Evolutionary conservation across 2,113 vertebrate species (phyloP).

Genomic region (Ia io): DNA sequence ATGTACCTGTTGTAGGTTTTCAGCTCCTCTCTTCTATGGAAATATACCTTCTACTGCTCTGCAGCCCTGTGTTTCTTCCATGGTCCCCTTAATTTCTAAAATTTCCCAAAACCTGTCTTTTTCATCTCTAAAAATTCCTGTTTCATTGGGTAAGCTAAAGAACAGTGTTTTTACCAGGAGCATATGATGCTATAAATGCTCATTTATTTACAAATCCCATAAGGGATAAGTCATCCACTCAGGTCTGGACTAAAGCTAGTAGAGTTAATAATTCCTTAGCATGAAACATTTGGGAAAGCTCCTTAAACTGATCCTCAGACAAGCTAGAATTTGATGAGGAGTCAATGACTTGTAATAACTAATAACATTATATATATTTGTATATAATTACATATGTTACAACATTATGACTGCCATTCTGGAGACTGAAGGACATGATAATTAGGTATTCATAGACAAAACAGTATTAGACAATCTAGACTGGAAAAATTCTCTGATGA

Average conservation of each 20-base stretch:
- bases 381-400: neutral
- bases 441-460: neutral
- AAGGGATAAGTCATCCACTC: neutral
- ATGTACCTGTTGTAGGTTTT: too few species aligned
- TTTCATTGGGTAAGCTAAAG: neutral
- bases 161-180: neutral
- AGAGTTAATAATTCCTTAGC: slow-evolving; percentile 3
- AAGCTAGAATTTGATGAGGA: neutral
- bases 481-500: neutral
- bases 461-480: neutral
- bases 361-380: neutral
- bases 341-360: neutral
- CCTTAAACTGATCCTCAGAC: neutral
- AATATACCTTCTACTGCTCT: too few species aligned
- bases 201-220: slow-evolving; percentile 6
- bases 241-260: neutral
- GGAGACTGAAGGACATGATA: neutral
- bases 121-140: too few species aligned
- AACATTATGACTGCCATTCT: neutral
- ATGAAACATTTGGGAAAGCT: neutral
- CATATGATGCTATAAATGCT: neutral
- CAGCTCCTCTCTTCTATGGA: too few species aligned
- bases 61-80: too few species aligned
- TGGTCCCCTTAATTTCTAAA: too few species aligned
- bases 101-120: too few species aligned